A percentile compares a stretch with the other conserved stretches of the same genome.
Conservation (phyloP, 2,888 invertebrate genomes). For the Hirtodrosophila cameraria region DNA sequence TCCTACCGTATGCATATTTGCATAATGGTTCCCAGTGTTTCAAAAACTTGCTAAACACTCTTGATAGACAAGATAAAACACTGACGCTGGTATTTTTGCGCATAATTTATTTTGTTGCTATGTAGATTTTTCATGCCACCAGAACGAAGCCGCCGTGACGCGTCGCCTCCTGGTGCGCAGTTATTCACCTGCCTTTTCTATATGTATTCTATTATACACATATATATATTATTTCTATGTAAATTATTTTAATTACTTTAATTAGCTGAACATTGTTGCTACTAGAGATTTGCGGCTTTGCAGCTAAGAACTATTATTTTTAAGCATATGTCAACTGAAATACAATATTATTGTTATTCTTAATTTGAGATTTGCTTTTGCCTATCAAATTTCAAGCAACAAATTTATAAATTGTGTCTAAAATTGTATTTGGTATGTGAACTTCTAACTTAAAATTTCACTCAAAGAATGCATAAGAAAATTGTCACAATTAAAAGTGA, state of each 20-base stretch:
- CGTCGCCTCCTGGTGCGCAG: constrained; percentile 14
- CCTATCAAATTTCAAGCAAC: too few species aligned
- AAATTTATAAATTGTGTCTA: too few species aligned
- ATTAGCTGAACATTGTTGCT: constrained; percentile 55
- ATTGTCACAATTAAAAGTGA: too few species aligned
- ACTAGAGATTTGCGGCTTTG: constrained; percentile 51
- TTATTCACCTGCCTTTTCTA: constrained; percentile 44
- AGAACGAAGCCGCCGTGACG: constrained; percentile 13
- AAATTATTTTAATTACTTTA: constrained; percentile 67
- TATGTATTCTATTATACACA: background rate
- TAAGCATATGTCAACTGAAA: background rate
- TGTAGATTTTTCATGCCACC: constrained; percentile 47
- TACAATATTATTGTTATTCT: background rate
- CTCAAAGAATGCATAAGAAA: too few species aligned
- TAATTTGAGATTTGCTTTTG: too few species aligned
- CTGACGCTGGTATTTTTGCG: constrained; percentile 71
- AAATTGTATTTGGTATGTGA: too few species aligned
- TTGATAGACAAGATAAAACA: constrained; percentile 80
- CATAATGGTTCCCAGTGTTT: constrained; percentile 78
- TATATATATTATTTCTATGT: constrained; percentile 3
- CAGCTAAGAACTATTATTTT: background rate
- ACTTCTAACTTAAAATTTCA: too few species aligned
- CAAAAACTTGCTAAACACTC: constrained; percentile 80
- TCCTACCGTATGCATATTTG: constrained; percentile 74
- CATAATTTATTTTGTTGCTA: constrained; percentile 74